phyloP scores from a whole-genome alignment of 2,797 vertebrate species.

The Oophaga sylvatica region DNA sequence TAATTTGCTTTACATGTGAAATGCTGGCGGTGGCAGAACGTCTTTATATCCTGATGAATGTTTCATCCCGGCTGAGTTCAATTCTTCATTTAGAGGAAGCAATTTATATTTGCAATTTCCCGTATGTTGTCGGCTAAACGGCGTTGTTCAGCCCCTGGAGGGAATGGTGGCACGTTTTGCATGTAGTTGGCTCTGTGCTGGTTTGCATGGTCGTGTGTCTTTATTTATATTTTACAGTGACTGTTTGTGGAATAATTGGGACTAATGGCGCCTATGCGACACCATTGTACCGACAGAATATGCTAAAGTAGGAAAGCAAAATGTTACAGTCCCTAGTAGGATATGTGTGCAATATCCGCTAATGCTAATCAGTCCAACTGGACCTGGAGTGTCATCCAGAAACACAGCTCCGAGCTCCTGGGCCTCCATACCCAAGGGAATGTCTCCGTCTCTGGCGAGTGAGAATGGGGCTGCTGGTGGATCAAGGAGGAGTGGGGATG shows the following conservation, averaged over 20 bases:
- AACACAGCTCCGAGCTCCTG: no score
- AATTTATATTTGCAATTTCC: conserved; percentile 47
- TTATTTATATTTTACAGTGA: not conserved
- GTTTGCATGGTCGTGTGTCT: not conserved
- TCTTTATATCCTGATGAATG: not conserved
- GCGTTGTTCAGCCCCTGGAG: conserved; percentile 1
- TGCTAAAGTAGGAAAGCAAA: not conserved
- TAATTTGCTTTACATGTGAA: conserved; percentile 1
- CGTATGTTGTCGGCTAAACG: conserved; percentile 11
- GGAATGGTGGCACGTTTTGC: not conserved
- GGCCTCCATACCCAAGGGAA: no score
- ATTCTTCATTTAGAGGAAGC: conserved; percentile 13
- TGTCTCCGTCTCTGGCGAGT: no score
- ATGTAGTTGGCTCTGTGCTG: not conserved
- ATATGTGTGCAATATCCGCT: not conserved
- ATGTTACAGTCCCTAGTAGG: not conserved
- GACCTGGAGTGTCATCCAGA: no score
- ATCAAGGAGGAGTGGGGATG: no score
- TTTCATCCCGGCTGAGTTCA: not conserved
- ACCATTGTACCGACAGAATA: not conserved
- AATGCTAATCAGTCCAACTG: no score
- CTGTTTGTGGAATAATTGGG: not conserved
- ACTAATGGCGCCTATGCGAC: not conserved
- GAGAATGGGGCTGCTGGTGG: no score
- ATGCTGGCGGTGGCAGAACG: not conserved